Conservation (phyloP, 2,797 vertebrate genomes). For the Erpetoichthys calabaricus region DNA sequence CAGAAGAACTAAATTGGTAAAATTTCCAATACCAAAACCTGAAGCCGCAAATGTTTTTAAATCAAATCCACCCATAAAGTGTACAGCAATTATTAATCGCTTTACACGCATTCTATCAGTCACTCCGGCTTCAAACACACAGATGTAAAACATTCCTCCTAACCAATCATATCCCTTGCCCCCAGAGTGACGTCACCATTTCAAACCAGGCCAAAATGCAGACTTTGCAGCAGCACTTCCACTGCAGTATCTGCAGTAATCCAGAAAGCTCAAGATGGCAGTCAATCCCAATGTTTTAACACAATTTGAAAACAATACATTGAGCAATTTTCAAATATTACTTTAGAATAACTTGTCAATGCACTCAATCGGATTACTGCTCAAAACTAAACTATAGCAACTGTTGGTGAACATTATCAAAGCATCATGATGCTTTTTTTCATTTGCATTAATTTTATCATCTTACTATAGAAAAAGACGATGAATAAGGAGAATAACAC, state of each 20-base stretch:
- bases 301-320: conserved; percentile 3
- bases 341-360: no score
- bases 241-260: conserved; percentile 27
- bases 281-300: conserved; percentile 6
- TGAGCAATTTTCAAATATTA: not conserved
- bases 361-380: no score
- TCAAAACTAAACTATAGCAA: no score
- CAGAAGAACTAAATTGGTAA: no score
- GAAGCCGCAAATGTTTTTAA: not conserved
- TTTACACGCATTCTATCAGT: conserved; percentile 14
- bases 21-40: no score
- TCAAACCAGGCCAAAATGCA: conserved; percentile 20
- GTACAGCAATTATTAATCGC: not conserved
- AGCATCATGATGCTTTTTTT: no score
- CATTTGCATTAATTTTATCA: no score
- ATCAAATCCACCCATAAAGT: not conserved
- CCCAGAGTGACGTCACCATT: conserved; percentile 41
- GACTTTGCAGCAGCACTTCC: conserved; percentile 12
- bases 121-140: conserved; percentile 19
- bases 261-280: conserved; percentile 4
- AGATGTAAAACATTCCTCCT: conserved; percentile 10
- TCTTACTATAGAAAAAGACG: no score
- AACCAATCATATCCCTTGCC: conserved; percentile 6
- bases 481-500: no score
- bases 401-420: no score